Percentiles rank a stretch among this genome's conserved stretches.
Conservation (phyloP, 2,888 invertebrate species). For the Germaria angustata region DNA sequence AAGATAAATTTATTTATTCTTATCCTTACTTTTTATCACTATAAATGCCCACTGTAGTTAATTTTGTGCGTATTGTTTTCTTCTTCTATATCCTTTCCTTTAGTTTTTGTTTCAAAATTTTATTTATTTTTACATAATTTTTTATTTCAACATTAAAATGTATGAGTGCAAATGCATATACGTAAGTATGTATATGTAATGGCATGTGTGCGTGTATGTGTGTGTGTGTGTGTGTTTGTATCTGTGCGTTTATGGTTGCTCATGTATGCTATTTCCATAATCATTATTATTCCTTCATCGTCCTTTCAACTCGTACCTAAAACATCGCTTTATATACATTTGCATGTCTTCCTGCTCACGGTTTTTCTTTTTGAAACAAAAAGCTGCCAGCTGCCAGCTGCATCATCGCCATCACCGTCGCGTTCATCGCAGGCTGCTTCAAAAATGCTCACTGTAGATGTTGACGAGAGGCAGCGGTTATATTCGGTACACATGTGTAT, state of each 20-base stretch:
- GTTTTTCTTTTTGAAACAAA: slow-evolving; percentile 37
- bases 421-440: slow-evolving; percentile 12
- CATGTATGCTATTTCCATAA: slow-evolving; percentile 38
- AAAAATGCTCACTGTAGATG: background rate
- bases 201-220: slow-evolving; percentile 4
- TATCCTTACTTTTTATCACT: too few species aligned
- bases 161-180: slow-evolving; percentile 26
- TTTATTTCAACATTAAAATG: slow-evolving; percentile 34
- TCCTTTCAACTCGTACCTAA: slow-evolving; percentile 41
- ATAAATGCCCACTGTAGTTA: background rate
- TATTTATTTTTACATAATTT: slow-evolving; percentile 69
- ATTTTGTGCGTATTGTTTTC: slow-evolving; percentile 44
- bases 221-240: slow-evolving; percentile 40
- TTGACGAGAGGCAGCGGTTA: slow-evolving; percentile 32
- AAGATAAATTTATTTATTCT: too few species aligned
- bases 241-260: background rate
- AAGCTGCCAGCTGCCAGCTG: slow-evolving; percentile 35
- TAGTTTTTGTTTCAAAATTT: slow-evolving; percentile 67
- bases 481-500: slow-evolving; percentile 66
- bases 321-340: background rate
- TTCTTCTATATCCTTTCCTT: slow-evolving; percentile 60
- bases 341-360: slow-evolving; percentile 28
- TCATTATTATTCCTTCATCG: slow-evolving; percentile 45
- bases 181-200: slow-evolving; percentile 29
- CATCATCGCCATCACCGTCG: slow-evolving; percentile 5